phyloP scores from a whole-genome alignment of 23 tunicate species.

The Styela plicata region DNA sequence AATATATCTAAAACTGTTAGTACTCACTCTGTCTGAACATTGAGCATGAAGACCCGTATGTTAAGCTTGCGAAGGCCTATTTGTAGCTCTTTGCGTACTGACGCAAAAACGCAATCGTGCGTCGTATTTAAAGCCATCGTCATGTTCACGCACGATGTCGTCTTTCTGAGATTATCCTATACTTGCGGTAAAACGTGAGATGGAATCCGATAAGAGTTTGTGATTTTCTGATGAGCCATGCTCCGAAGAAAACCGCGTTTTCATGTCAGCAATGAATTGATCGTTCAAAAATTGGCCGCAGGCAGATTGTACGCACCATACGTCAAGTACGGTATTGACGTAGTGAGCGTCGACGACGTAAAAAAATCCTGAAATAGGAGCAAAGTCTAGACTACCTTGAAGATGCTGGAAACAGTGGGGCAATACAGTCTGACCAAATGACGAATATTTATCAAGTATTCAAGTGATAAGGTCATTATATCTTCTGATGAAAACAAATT shows the following conservation, averaged over 20 bases:
- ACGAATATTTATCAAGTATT: no score
- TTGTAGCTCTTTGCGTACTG: not conserved
- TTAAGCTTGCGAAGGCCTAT: no score
- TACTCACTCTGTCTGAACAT: no score
- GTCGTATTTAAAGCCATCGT: not conserved
- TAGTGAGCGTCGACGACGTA: not conserved
- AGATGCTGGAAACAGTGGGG: not conserved
- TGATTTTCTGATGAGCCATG: no score
- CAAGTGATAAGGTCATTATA: no score
- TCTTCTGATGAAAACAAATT: no score
- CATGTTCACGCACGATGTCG: not conserved
- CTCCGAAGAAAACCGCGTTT: no score
- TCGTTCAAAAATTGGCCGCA: not conserved
- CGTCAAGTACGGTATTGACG: not conserved
- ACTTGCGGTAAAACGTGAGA: not conserved
- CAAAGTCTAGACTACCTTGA: not conserved
- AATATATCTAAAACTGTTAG: no score
- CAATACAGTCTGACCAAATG: no score
- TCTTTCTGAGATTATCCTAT: not conserved
- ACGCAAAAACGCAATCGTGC: not conserved
- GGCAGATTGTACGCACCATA: not conserved
- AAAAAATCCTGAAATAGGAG: not conserved
- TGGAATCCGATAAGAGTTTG: not conserved
- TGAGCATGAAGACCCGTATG: no score
- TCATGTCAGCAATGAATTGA: no score